Evolutionary conservation across 1,140 invertebrate species (phyloP), one percentile per base, ranked within the genome.

Genomic region (Zaprionus nigranus): DNA sequence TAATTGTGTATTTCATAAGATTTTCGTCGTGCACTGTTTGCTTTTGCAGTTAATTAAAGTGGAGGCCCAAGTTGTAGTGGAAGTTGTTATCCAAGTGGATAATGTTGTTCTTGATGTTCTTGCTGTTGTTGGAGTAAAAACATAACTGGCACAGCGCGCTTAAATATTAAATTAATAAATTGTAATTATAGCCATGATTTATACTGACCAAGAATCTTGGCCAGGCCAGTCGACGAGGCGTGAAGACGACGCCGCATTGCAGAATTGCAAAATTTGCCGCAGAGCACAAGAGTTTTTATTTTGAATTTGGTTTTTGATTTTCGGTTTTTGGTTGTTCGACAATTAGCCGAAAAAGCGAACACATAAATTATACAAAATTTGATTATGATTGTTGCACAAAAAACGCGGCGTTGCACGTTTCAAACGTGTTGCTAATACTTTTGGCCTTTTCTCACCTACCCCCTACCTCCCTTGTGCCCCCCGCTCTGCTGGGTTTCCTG

Each of bases 121-220:
- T 24, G 36, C 36, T 26, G 61, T 11, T 51, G 51, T 62, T 46
- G 24, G 3, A 36, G 61, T 15, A 57, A 72, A 73, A 61, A 83
- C 58, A 63, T 74, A 85, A 85, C 66, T 76, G 81, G 79, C 81
- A 75, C 84, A 86, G 64, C 53, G 60, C 70, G 56, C 70, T 88
- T 83, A 88, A 84, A 80, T 88, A 78, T 88, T 87, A 88, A 83
- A 75, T 88, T 79, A 87, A 81, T 87, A 88, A 72, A 87, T 78
- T 71, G 80, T 72, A 84, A 81, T 88, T 78, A 87, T 79, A 69
- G 74, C 75, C 74, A 80, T 88, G 84, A 81, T 81, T 81, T 83
- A 81, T 88, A 88, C 84, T 81, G 54, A n/a, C 24, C 69, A 62
- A 83, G 78, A 87, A 88, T 88, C 81, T 88, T 87, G 83, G 83